phyloP scores from a whole-genome alignment of 2,113 vertebrate genomes.

The Carlito syrichta region DNA sequence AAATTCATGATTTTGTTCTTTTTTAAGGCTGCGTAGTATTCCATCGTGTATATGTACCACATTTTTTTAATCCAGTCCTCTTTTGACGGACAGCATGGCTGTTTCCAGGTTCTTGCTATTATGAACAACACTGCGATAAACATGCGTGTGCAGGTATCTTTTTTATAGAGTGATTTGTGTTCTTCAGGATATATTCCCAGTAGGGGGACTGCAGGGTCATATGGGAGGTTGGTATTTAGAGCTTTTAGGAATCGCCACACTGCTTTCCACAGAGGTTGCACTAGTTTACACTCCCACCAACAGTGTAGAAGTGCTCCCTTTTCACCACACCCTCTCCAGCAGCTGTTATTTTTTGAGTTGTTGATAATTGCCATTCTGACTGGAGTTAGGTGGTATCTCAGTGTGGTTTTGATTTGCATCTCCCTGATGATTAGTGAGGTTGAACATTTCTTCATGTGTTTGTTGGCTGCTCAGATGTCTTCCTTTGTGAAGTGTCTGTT shows the following conservation, averaged over 20 bases:
- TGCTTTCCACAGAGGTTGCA: not conserved
- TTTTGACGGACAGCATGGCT: not conserved
- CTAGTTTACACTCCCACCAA: not conserved
- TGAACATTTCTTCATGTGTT: not conserved
- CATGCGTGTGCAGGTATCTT: not conserved
- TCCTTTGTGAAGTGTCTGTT: no score
- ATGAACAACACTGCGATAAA: not conserved
- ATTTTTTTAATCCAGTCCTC: not conserved
- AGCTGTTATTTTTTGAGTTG: not conserved
- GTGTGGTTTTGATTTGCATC: not conserved
- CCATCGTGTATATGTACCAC: not conserved
- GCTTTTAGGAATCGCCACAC: not conserved
- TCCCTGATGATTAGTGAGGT: not conserved
- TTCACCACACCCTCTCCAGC: not conserved
- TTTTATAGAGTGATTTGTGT: not conserved
- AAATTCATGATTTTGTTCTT: not conserved
- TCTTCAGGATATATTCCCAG: not conserved
- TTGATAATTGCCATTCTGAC: not conserved
- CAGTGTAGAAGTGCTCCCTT: not conserved
- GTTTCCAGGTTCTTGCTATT: not conserved
- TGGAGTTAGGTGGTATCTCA: not conserved
- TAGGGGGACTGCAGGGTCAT: not conserved
- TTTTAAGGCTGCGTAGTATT: not conserved
- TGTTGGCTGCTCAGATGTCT: not conserved
- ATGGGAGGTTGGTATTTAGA: not conserved